Conservation (phyloP, 2,797 vertebrate genomes). For the Arctocebus calabarensis region DNA sequence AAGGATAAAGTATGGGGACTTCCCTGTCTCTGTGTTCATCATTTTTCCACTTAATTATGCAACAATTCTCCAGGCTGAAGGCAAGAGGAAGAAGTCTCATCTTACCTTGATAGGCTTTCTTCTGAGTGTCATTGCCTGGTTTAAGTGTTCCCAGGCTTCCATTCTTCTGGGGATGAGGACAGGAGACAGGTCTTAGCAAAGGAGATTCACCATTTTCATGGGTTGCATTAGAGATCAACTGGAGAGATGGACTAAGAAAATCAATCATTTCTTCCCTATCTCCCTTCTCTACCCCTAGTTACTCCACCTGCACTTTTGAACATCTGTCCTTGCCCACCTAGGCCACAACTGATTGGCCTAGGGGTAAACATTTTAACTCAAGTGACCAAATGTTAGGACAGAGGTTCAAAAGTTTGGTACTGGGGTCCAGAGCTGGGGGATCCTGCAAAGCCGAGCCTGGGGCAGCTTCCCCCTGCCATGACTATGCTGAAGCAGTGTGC, state of each 20-base stretch:
- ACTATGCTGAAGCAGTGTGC: fast-evolving
- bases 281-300: no score
- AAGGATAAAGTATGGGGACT: constrained; percentile 84
- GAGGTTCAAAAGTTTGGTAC: not conserved
- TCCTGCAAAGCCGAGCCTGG: not conserved
- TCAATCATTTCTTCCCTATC: not conserved
- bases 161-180: no score
- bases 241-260: not conserved
- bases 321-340: not conserved
- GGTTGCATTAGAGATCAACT: not conserved
- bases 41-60: not conserved
- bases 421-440: not conserved
- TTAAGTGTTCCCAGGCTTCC: not conserved
- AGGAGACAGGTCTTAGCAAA: not conserved
- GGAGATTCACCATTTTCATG: not conserved
- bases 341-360: not conserved
- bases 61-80: not conserved
- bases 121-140: not conserved
- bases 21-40: constrained; percentile 40
- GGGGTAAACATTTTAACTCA: not conserved
- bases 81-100: not conserved
- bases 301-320: not conserved
- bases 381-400: not conserved
- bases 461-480: not conserved
- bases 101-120: not conserved